These are phyloP conservation scores for Naso thynnoides DNA, from an alignment of 2,797 vertebrate species.

Conservation along the genomic window DNA sequence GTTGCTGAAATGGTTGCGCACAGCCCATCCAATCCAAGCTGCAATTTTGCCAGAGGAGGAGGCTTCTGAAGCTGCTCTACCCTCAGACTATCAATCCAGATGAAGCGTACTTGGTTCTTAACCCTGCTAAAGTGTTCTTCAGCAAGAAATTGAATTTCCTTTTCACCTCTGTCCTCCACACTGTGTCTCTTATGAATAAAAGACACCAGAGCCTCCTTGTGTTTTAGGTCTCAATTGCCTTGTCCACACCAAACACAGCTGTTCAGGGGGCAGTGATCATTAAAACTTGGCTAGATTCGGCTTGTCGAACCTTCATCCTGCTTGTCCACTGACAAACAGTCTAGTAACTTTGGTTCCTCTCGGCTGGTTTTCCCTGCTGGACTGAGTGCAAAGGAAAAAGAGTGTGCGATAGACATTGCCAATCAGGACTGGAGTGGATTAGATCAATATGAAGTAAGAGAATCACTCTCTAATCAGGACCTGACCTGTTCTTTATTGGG, in stretches of 20 bases:
- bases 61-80: neutral
- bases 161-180: neutral
- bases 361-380: constrained; percentile 38
- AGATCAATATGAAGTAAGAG: constrained; percentile 73
- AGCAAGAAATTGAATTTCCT: neutral
- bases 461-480: constrained; percentile 67
- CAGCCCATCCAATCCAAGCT: neutral
- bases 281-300: constrained; percentile 11
- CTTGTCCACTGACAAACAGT: constrained; percentile 17
- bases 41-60: neutral
- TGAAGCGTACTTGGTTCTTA: neutral
- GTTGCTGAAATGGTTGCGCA: neutral
- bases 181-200: constrained; percentile 7
- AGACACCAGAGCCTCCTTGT: neutral
- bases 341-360: constrained; percentile 28
- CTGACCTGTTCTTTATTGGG: constrained; percentile 69
- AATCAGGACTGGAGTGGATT: constrained; percentile 66
- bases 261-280: constrained; percentile 3
- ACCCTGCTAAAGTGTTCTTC: constrained; percentile 1
- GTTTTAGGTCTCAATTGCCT: constrained; percentile 9
- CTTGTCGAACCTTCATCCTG: constrained; percentile 22
- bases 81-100: neutral
- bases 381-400: constrained; percentile 18
- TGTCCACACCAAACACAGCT: neutral
- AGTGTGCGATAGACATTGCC: constrained; percentile 57